These are phyloP conservation scores for Abrostola tripartita DNA, from an alignment of 2,888 invertebrate species.

Conservation along the genomic window DNA sequence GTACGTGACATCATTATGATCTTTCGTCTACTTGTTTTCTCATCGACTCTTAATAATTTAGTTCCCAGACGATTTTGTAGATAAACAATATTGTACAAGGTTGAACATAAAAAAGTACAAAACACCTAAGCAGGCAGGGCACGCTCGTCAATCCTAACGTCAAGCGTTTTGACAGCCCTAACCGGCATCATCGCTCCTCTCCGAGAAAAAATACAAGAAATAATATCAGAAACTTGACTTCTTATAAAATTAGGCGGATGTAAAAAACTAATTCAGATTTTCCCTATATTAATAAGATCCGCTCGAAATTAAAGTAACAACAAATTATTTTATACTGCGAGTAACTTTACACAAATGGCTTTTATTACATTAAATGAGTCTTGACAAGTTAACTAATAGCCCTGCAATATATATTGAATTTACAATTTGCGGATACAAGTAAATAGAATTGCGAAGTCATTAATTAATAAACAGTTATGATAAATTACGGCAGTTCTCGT, in stretches of 20 bases:
- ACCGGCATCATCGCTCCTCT: constrained; percentile 83
- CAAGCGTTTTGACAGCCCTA: constrained; percentile 86
- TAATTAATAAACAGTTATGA: constrained; percentile 17
- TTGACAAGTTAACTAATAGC: constrained; percentile 13
- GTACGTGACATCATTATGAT: constrained; percentile 33
- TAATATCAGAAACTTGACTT: constrained; percentile 59
- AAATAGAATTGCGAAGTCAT: background rate
- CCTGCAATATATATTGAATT: constrained; percentile 4
- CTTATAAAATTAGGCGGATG: constrained; percentile 50
- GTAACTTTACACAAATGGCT: background rate
- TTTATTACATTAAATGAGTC: background rate
- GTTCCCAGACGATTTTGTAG: constrained; percentile 65
- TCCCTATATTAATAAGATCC: constrained; percentile 37
- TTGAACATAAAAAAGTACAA: constrained; percentile 79
- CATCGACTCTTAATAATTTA: constrained; percentile 51
- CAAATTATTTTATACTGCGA: constrained; percentile 28
- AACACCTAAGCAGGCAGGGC: constrained; percentile 71
- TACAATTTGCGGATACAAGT: background rate
- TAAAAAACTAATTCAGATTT: constrained; percentile 52
- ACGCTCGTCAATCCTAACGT: constrained; percentile 86
- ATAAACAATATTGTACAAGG: constrained; percentile 79
- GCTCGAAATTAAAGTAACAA: constrained; percentile 24
- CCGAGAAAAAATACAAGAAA: constrained; percentile 72
- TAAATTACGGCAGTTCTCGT: constrained; percentile 14
- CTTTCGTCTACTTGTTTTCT: constrained; percentile 43